Percentiles rank a stretch among this genome's conserved stretches.
Evolutionary conservation across 2,113 vertebrate species (phyloP).

Genomic region (Micronycteris hirsuta): DNA sequence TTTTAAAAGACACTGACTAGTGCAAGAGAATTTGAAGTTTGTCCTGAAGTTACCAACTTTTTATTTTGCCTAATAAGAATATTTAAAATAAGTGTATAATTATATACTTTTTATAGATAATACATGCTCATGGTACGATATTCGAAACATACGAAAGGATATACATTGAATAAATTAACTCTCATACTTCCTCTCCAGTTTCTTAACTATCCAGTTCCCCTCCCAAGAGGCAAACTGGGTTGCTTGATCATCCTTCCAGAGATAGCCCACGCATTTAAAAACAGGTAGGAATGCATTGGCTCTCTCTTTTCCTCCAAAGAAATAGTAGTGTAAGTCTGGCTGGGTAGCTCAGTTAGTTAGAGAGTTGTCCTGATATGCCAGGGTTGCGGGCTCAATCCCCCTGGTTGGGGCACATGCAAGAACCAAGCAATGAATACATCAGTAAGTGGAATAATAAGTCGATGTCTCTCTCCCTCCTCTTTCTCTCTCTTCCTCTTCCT

Average conservation of each 20-base stretch:
- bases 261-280: conserved; percentile 46
- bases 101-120: conserved; percentile 36
- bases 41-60: not conserved
- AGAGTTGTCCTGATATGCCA: no score
- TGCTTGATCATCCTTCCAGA: conserved; percentile 59
- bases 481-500: no score
- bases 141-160: conserved; percentile 42
- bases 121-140: conserved; percentile 19
- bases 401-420: no score
- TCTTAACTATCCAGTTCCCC: conserved; percentile 46
- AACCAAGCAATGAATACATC: no score
- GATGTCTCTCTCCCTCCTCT: no score
- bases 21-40: conserved; percentile 27
- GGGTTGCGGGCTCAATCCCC: no score
- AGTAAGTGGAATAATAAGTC: no score
- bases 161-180: conserved; percentile 53
- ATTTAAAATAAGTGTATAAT: conserved; percentile 21
- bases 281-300: conserved; percentile 4
- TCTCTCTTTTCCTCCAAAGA: not conserved
- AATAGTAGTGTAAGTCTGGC: not conserved
- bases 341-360: no score
- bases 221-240: conserved; percentile 43
- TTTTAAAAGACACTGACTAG: not conserved
- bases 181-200: conserved; percentile 57
- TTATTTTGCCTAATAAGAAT: conserved; percentile 44